Evolutionary conservation across 2,797 vertebrate genomes (phyloP), one percentile per base, ranked within the genome.

Genomic region (Eidolon dupreanum): DNA sequence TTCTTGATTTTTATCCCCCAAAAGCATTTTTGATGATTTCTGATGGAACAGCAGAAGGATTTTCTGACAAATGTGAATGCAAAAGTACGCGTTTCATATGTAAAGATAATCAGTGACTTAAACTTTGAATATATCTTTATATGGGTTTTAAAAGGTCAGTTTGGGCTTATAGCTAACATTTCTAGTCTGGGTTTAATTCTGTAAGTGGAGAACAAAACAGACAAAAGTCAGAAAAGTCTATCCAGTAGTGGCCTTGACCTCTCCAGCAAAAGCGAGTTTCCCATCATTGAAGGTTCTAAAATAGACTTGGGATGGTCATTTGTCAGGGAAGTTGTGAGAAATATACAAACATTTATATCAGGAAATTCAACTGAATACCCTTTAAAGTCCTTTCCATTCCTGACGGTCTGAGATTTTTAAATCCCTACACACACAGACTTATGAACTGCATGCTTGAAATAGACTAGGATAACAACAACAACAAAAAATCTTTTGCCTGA

Each of bases 321-420:
- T 90, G n/a, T 90, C 78, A 93, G 71, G 46, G 53, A 88, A 59
- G 65, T 8, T 94, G 59, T 84, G 71, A 95, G 73, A 96, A 94
- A 87, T 81, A 93, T 43, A 88, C 46, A 93, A 93, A 75, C 61
- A 61, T 77, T 71, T 71, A 71, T 8, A 88, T 81, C 84, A 90
- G 51, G 82, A 95, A 88, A 96, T 94, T 88, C 86, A 94, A 84
- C 11, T 36, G 75, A 70, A 41, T 73, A 31, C 74, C 83, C 71
- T 96, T 90, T 88, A 93, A 83, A 93, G 46, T 81, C 66, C 53
- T 88, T 93, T 89, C 55, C 94, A 96, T 88, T 92, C 77, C 66
- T 91, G 31, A 97, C 26, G 78, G 83, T 97, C 79, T 92, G 74
- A 93, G 71, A 86, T 94, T 92, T 95, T 57, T 20, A 95, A 92